Evolutionary conservation across 2,797 vertebrate species (phyloP), one percentile per base, ranked within the genome.

Genomic region (Myoxocephalus aenaeus): DNA sequence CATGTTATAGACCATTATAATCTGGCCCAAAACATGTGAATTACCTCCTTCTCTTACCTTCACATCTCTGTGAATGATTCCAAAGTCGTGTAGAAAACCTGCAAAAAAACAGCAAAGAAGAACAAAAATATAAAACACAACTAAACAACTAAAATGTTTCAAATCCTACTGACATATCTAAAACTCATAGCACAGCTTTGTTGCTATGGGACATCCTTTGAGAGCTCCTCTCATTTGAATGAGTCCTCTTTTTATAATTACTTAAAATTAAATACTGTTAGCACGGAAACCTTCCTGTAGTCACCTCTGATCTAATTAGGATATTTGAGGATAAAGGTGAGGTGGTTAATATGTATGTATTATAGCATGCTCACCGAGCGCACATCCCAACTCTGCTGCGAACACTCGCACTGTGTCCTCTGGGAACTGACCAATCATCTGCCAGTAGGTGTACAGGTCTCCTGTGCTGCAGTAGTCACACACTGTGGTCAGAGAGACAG

Each of bases 81-180:
- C 98, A 92, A 97, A 90, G 84, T 98, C 96, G 4, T 99, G 98
- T 50, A 99, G 96, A 85, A 98, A 99, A 10, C 96, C 98, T 99
- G 87, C 5, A 57, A 73, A 59, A 53, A 75, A 57, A 13, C 15
- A 74, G 3, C 11, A 59, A 40, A 56, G 10, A 65, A 9, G 1
- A 29, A 17, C 3, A n/a, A 59, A 65, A 54, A 62, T 27, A 65
- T 10, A 54, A 65, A 46, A 42, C 2, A 9, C 12, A 56, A 51
- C 6, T 1, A 32, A 70, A 9, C 12, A 56, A 51, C 6, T 1
- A 32, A 70, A 56, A 77, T 42, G 14, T 70, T 75, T 79, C 11
- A 65, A n/a, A 65, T 70, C 29, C 1, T 42, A 7, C 51, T 48
- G 48, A 18, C 29, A 69, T 18, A 79, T 48, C 34, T 20, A 50